Base-by-base conservation (phyloP, 2,113 vertebrate species). In the Thunnus maccoyii region DNA sequence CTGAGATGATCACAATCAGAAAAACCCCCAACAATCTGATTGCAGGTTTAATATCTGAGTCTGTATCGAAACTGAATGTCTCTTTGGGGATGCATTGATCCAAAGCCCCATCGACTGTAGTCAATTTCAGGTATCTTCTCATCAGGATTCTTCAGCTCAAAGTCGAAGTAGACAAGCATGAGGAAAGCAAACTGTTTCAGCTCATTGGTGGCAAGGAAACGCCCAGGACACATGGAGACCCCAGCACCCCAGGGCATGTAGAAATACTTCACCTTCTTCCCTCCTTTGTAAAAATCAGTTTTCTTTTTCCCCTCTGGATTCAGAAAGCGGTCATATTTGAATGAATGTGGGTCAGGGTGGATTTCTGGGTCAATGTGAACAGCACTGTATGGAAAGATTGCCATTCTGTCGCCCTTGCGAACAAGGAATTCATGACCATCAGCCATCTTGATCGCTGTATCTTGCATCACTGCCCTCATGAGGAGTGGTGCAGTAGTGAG, bases 171-270 rank as follows among this genome's bases (percentile, higher is more conserved):
- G 1, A 79, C 87, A 57, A 99, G 16, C 96, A 99, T 95, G 67
- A 99, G 86, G 73, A 98, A 96, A 51, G 93, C 72, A 86, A 98
- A 98, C 70, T 97, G 94, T 22, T 99, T 99, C 3, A 99, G 91
- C 91, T 99, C 97, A 12, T 95, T 95, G 0, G 88, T 71, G 57
- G 97, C 98, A 0, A 99, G 97, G 91, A 97, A 99, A 1, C 97
- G 91, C 0, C 98, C 97, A 0, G 97, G 97, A 47, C 97, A 99
- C 78, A 95, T 97, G 72, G 96, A 96, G 32, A 94, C 77, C 0
- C 97, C 97, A 0, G 96, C 95, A 0, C 98, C 97, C 97, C 97
- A 99, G 0, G 97, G 98, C 97, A 99, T 98, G 91, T 1, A 97
- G 89, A 94, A 96, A 27, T 96, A 96, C 75, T 96, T 97, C 72